A percentile compares a stretch with the other conserved stretches of the same genome.
These are phyloP conservation scores for Sminthurinus aureus DNA, from an alignment of 2,888 invertebrate genomes.

Conservation along the genomic window DNA sequence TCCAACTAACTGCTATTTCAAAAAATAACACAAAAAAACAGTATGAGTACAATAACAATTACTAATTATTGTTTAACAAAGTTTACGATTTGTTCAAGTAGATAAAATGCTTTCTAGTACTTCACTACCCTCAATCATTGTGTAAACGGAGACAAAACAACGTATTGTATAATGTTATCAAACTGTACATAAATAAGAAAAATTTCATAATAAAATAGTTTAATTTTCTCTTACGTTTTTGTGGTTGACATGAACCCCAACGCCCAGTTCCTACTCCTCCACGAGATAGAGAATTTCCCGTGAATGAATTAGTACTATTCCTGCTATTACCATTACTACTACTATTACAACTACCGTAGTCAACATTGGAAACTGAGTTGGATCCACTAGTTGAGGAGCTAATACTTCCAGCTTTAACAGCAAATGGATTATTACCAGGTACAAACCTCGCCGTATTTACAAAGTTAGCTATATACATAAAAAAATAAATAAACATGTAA, in stretches of 20 bases:
- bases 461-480: slow-evolving; percentile 21
- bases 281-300: slow-evolving; percentile 7
- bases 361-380: slow-evolving; percentile 9
- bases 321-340: slow-evolving; percentile 6
- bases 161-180: too few species aligned
- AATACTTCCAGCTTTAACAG: slow-evolving; percentile 30
- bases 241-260: slow-evolving; percentile 29
- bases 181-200: background rate
- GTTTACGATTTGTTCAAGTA: background rate
- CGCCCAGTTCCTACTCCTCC: slow-evolving; percentile 15
- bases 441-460: slow-evolving; percentile 30
- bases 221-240: slow-evolving; percentile 22
- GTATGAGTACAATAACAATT: background rate
- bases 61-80: background rate
- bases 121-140: too few species aligned
- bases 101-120: too few species aligned
- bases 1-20: slow-evolving; percentile 31
- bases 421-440: slow-evolving; percentile 31
- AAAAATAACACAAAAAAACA: background rate
- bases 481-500: background rate
- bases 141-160: too few species aligned
- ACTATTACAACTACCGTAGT: slow-evolving; percentile 19
- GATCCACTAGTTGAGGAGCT: slow-evolving; percentile 25
- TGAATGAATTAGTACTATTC: slow-evolving; percentile 19
- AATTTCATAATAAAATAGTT: background rate